Evolutionary conservation across 2,113 vertebrate species (phyloP).

Genomic region (Phylloscopus trochiloides): DNA sequence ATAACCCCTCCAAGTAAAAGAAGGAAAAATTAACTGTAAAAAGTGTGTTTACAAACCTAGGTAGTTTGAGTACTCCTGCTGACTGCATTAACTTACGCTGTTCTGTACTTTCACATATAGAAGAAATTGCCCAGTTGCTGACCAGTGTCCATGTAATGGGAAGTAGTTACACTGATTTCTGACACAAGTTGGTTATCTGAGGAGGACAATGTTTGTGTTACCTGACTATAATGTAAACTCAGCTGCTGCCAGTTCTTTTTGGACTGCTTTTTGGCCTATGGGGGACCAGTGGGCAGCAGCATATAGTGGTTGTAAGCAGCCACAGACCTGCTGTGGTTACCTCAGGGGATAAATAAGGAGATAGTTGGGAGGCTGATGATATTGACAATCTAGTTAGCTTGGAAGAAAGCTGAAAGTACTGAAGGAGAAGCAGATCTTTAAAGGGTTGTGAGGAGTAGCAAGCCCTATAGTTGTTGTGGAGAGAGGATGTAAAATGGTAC

Average conservation of each 20-base stretch:
- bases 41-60: neutral
- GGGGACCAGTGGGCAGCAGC: neutral
- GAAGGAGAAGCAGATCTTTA: neutral
- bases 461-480: neutral
- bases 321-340: neutral
- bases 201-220: neutral
- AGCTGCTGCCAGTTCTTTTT: neutral
- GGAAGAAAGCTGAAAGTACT: neutral
- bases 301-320: neutral
- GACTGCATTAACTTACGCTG: neutral
- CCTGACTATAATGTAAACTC: neutral
- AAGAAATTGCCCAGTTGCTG: neutral
- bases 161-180: neutral
- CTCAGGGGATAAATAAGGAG: neutral
- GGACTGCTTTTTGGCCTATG: neutral
- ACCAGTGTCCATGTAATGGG: neutral
- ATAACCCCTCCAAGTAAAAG: neutral
- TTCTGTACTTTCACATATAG: neutral
- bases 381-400: neutral
- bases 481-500: neutral
- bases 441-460: neutral
- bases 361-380: neutral
- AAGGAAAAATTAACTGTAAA: neutral
- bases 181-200: neutral
- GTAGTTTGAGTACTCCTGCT: neutral